Conservation (phyloP, 2,888 invertebrate genomes). For the Lepidochrysops patricia region DNA sequence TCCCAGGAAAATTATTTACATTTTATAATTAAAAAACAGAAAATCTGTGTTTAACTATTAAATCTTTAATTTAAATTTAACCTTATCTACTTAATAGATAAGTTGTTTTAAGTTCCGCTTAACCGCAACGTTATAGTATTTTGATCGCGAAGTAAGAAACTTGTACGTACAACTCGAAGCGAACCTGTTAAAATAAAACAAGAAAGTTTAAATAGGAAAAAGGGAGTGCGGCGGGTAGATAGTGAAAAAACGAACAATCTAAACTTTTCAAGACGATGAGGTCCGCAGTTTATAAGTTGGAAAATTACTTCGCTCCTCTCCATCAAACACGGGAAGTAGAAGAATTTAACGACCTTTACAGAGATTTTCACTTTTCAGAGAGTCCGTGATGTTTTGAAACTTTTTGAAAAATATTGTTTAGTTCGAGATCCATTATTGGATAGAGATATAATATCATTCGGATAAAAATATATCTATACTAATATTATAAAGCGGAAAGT, state of each 20-base stretch:
- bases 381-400: neutral
- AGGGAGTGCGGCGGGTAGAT: conserved; percentile 59
- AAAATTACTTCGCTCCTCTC: conserved; percentile 47
- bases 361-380: conserved; percentile 9
- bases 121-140: conserved; percentile 27
- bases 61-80: neutral
- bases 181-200: conserved; percentile 58
- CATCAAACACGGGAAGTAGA: conserved; percentile 8
- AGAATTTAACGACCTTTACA: conserved; percentile 9
- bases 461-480: no score
- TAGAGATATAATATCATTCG: no score
- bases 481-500: no score
- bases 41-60: neutral
- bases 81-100: conserved; percentile 20
- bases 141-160: conserved; percentile 34
- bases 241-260: conserved; percentile 69
- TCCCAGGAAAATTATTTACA: neutral
- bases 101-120: conserved; percentile 20
- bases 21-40: neutral
- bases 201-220: conserved; percentile 71
- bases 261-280: conserved; percentile 53
- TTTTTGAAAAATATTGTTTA: neutral
- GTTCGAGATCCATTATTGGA: no score
- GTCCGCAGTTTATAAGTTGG: conserved; percentile 59
- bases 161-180: conserved; percentile 34